phyloP scores from a whole-genome alignment of 2,888 invertebrate genomes.

The Pilophorus perplexus region DNA sequence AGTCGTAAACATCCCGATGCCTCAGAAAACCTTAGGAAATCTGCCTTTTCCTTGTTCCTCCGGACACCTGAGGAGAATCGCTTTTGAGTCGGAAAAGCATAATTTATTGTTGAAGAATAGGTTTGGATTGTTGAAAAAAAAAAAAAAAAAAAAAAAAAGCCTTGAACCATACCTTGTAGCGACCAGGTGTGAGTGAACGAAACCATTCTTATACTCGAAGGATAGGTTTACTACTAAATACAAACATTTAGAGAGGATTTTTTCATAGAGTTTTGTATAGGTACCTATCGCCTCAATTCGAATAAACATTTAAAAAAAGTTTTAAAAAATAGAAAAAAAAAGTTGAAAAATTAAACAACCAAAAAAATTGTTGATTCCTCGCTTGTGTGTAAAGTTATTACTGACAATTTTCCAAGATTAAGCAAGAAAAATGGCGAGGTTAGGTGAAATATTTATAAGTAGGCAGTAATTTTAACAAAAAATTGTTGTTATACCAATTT shows the following conservation, averaged over 20 bases:
- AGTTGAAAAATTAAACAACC: constrained; percentile 11
- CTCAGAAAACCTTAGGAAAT: neutral
- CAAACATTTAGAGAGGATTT: constrained; percentile 35
- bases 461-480: constrained; percentile 18
- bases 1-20: too few relatives aligned
- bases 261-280: constrained; percentile 40
- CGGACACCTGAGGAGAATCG: too few relatives aligned
- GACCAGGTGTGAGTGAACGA: constrained; percentile 22
- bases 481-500: constrained; percentile 32
- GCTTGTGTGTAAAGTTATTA: constrained; percentile 31
- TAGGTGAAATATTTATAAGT: constrained; percentile 35
- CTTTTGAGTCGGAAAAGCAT: neutral
- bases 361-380: constrained; percentile 30
- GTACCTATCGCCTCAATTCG: constrained; percentile 36
- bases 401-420: constrained; percentile 19
- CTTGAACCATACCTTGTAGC: constrained; percentile 15
- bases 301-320: constrained; percentile 23
- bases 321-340: constrained; percentile 15
- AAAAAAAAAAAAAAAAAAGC: constrained; percentile 8
- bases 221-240: constrained; percentile 25
- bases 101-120: constrained; percentile 8
- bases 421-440: constrained; percentile 28
- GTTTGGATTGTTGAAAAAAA: too few relatives aligned
- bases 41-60: too few relatives aligned
- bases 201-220: constrained; percentile 16